These are phyloP conservation scores for Gavia stellata DNA, from an alignment of 2,113 vertebrate genomes.

Conservation along the genomic window DNA sequence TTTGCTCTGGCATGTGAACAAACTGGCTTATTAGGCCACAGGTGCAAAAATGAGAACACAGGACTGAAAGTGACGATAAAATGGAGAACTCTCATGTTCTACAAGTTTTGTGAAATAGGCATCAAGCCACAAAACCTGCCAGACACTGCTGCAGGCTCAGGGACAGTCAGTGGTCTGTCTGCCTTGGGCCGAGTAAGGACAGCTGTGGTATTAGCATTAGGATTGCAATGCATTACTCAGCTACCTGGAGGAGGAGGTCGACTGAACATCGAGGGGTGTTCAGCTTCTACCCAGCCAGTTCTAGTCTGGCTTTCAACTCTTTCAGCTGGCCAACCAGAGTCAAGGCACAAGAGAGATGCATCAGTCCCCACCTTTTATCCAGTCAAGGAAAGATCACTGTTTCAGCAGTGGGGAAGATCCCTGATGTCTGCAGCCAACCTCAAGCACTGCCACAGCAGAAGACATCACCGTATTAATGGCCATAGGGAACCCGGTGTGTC, in stretches of 20 bases:
- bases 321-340: background rate
- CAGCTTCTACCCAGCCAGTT: background rate
- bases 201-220: background rate
- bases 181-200: background rate
- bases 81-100: background rate
- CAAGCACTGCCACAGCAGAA: background rate
- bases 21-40: constrained; percentile 34
- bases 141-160: background rate
- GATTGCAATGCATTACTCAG: background rate
- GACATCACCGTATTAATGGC: background rate
- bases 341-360: background rate
- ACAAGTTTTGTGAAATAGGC: background rate
- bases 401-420: background rate
- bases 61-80: constrained; percentile 10
- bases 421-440: background rate
- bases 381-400: background rate
- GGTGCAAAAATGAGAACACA: background rate
- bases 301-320: background rate
- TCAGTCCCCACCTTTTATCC: background rate
- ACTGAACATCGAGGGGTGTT: background rate
- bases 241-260: background rate
- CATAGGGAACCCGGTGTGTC: background rate
- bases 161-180: background rate
- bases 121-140: background rate
- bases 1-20: constrained; percentile 21